phyloP scores from a whole-genome alignment of 2,797 vertebrate species.

The Anabacerthia variegaticeps region DNA sequence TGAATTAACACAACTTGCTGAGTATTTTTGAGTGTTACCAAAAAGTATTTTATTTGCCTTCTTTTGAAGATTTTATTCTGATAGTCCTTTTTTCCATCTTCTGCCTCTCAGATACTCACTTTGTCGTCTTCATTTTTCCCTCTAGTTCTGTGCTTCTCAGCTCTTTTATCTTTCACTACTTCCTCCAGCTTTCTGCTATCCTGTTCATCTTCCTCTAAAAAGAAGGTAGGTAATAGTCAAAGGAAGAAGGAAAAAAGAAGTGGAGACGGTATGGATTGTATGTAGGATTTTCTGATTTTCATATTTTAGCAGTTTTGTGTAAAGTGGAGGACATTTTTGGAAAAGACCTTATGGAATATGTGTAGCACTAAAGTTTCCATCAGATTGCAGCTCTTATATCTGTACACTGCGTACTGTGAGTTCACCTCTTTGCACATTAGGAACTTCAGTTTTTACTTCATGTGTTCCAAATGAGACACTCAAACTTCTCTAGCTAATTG shows the following conservation, averaged over 20 bases:
- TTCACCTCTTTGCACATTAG: not conserved
- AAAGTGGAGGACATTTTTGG: not conserved
- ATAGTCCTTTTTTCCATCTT: not conserved
- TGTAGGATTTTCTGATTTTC: not conserved
- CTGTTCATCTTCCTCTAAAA: constrained; percentile 46
- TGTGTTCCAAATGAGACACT: not conserved
- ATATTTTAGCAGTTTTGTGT: not conserved
- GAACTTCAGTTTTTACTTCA: not conserved
- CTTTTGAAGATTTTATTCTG: not conserved
- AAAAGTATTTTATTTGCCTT: not conserved
- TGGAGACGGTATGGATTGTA: not conserved
- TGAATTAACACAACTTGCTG: not conserved
- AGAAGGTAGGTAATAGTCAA: constrained; percentile 58
- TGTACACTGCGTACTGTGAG: not conserved
- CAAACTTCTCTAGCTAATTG: not conserved
- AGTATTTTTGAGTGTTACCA: not conserved
- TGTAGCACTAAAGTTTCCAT: not conserved
- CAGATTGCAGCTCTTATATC: not conserved
- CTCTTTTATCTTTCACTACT: constrained; percentile 38
- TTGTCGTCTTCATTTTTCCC: constrained; percentile 21
- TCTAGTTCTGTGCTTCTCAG: constrained; percentile 11
- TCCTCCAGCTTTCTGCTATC: constrained; percentile 53
- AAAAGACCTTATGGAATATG: not conserved
- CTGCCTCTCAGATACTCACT: constrained; percentile 4
- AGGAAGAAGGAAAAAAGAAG: not conserved